These are phyloP conservation scores for Stegostoma tigrinum DNA, from an alignment of 2,113 vertebrate species.

Conservation along the genomic window DNA sequence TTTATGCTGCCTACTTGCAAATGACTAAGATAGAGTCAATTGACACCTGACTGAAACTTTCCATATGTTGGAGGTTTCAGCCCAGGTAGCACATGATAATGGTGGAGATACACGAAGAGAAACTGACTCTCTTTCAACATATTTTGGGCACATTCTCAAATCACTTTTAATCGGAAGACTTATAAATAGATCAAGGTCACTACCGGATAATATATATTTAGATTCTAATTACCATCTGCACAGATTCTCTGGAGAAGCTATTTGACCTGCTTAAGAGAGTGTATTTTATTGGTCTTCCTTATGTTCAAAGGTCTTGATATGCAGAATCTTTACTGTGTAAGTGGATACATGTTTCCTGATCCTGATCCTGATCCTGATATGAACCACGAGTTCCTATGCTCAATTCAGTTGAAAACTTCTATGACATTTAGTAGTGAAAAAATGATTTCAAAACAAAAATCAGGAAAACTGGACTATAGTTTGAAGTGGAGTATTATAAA, in stretches of 20 bases:
- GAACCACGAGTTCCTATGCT: background rate
- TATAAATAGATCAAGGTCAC: background rate
- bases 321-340: background rate
- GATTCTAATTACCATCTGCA: background rate
- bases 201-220: background rate
- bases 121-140: background rate
- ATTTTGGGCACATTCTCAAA: background rate
- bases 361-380: background rate
- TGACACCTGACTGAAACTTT: background rate
- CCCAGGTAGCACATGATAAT: background rate
- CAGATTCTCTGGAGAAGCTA: background rate
- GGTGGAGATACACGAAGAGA: background rate
- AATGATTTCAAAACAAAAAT: background rate
- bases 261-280: background rate
- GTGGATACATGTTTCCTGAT: background rate
- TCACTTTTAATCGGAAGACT: background rate
- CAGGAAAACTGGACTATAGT: background rate
- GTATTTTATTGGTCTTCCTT: background rate
- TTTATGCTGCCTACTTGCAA: background rate
- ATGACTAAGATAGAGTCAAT: background rate
- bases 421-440: background rate
- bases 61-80: background rate
- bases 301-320: background rate
- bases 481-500: background rate
- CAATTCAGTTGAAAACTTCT: background rate